Conservation (phyloP, 2,888 invertebrate genomes). For the Emmelina monodactyla region DNA sequence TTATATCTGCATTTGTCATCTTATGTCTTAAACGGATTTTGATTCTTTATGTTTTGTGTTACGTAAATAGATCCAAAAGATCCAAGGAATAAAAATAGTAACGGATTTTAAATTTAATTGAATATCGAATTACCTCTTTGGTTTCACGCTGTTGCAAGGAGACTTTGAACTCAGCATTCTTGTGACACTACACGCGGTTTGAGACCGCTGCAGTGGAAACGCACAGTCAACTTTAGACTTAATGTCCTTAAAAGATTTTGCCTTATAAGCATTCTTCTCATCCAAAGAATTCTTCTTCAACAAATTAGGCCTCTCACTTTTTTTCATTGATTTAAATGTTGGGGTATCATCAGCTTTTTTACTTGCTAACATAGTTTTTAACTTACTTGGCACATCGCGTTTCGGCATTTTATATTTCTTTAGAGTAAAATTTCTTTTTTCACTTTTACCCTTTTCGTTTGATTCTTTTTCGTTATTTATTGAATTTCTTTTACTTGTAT, state of each 20-base stretch:
- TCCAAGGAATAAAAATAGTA: too few relatives aligned
- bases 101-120: too few relatives aligned
- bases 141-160: slow-evolving; percentile 45
- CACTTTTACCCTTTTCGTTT: slow-evolving; percentile 37
- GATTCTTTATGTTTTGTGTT: too few relatives aligned
- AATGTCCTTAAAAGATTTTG: slow-evolving; percentile 82
- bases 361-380: slow-evolving; percentile 74
- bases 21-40: too few relatives aligned
- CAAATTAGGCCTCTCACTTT: slow-evolving; percentile 70
- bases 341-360: slow-evolving; percentile 64
- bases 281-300: slow-evolving; percentile 67
- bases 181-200: slow-evolving; percentile 55
- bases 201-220: slow-evolving; percentile 54
- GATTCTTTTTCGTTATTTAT: slow-evolving; percentile 47
- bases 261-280: slow-evolving; percentile 76
- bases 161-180: slow-evolving; percentile 56
- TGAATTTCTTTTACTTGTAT: slow-evolving; percentile 51
- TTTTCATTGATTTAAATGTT: slow-evolving; percentile 66
- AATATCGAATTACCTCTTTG: slow-evolving; percentile 59
- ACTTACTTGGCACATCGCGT: slow-evolving; percentile 77
- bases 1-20: too few relatives aligned
- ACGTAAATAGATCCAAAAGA: too few relatives aligned
- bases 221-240: slow-evolving; percentile 82
- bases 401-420: slow-evolving; percentile 83
- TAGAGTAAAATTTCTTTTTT: slow-evolving; percentile 54